Conservation (phyloP, 2,888 invertebrate species). For the Oscheius sp. region DNA sequence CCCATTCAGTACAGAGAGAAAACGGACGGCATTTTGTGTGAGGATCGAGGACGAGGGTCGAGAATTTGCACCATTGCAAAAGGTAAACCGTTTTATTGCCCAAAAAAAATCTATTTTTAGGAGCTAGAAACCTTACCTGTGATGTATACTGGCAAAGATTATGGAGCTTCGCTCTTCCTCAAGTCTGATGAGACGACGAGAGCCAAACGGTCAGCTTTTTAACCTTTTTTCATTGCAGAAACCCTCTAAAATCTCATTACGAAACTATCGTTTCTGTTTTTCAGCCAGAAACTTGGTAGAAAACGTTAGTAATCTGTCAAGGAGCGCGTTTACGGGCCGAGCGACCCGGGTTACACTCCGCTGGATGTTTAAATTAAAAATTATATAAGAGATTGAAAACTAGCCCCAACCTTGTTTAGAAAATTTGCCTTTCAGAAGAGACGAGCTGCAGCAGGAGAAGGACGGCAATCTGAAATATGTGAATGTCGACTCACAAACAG, state of each 20-base stretch:
- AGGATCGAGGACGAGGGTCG: neutral
- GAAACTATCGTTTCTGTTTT: too few relatives aligned
- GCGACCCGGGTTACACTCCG: too few relatives aligned
- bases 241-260: too few relatives aligned
- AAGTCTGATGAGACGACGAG: constrained; percentile 1
- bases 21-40: neutral
- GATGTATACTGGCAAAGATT: constrained; percentile 8
- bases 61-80: constrained; percentile 4
- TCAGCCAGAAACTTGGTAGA: too few relatives aligned
- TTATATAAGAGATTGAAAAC: too few relatives aligned
- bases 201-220: constrained; percentile 2
- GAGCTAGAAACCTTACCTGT: neutral
- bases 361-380: too few relatives aligned
- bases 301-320: too few relatives aligned
- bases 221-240: neutral
- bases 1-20: neutral
- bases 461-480: neutral
- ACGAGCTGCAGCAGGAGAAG: constrained; percentile 22
- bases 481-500: constrained; percentile 9
- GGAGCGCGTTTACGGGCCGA: too few relatives aligned
- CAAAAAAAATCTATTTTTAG: neutral
- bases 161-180: constrained; percentile 11
- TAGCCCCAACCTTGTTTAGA: too few relatives aligned
- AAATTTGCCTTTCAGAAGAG: constrained; percentile 3
- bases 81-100: neutral